Base-by-base conservation (phyloP, 2,888 invertebrate species). In the Trichopria drosophilae region DNA sequence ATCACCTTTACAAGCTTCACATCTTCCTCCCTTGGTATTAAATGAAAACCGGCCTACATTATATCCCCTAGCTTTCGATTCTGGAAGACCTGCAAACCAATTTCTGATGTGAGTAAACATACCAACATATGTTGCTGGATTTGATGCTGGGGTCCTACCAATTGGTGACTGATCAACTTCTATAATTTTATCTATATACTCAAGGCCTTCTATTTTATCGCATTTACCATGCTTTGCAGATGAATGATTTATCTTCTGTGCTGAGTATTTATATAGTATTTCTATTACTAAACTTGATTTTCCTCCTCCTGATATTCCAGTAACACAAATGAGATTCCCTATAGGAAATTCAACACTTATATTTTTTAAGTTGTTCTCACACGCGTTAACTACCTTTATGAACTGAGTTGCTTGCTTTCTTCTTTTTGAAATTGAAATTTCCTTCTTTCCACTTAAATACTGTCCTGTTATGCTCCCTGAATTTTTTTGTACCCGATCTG, bases 101-200 rank as follows among this genome's bases (percentile, higher is more conserved):
- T 48, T 23, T 35, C 52, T 39, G 19, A 47, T 43, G 32, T 47
- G 39, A 37, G 39, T 40, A 43, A 52, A 52, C 34, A 39, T 23
- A 34, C 45, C 40, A 23, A 20, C 26, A 47, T 52, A 52, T 22
- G 52, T 52, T 37, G 52, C 52, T 28, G 47, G 43, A 42, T 52
- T 52, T 29, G 45, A 45, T 16, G 24, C 19, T 16, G 52, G 52
- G 31, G 52, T 47, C 34, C 47, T 42, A 29, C 52, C 52, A 39
- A 52, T 52, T 43, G 52, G 52, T 12, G 34, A 35, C 40, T 52
- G 52, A 35, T 44, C 35, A 43, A 52, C 26, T 28, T 43, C 39
- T 28, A 52, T 43, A 35, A 52, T n/a, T 52, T 52, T 52, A 52
- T 52, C 51, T 39, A 52, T 36, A 35, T 46, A 46, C 36, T 51